Percentiles rank a stretch among this genome's conserved stretches.
Evolutionary conservation across 2,888 invertebrate species (phyloP).

Genomic region (Lutraria lutraria): DNA sequence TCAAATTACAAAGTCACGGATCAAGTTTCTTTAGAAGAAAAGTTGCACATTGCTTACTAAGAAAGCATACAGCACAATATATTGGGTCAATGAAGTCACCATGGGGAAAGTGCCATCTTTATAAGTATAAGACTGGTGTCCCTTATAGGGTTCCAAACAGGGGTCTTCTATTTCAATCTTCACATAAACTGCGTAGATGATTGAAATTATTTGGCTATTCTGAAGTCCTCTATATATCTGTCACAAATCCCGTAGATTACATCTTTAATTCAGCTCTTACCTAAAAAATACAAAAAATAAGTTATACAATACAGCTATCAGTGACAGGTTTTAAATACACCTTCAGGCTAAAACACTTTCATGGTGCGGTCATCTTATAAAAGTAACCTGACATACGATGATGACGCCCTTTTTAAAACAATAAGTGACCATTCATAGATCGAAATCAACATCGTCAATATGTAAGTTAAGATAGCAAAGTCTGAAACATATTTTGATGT

Average conservation of each 20-base stretch:
- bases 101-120: too few relatives aligned
- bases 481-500: too few relatives aligned
- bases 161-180: background rate
- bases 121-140: background rate
- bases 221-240: background rate
- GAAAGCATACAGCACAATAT: too few relatives aligned
- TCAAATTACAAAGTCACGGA: too few relatives aligned
- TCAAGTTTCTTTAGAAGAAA: too few relatives aligned
- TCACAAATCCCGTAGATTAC: background rate
- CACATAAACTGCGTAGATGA: background rate
- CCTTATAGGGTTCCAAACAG: background rate
- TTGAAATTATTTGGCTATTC: background rate
- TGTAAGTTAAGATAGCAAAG: background rate
- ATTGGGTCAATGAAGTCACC: too few relatives aligned
- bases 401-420: too few relatives aligned
- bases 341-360: background rate
- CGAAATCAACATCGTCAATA: background rate
- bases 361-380: too few relatives aligned
- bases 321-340: background rate
- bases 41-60: too few relatives aligned
- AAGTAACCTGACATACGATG: too few relatives aligned
- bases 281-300: background rate
- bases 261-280: background rate
- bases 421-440: background rate
- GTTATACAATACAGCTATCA: background rate